These are phyloP conservation scores for Hyles euphorbiae DNA, from an alignment of 1,140 invertebrate genomes.

Conservation along the genomic window DNA sequence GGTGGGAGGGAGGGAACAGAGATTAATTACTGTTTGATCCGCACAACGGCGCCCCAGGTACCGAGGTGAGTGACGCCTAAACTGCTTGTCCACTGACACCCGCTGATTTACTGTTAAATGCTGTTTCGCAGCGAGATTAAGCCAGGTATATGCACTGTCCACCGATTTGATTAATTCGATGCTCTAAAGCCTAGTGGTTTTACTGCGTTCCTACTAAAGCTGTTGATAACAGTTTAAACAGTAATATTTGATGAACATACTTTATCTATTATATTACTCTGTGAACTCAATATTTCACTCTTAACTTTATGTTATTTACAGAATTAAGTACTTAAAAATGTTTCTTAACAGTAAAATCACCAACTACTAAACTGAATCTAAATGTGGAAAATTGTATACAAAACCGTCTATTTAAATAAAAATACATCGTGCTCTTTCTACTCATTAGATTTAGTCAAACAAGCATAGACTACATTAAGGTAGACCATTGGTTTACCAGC, in stretches of 20 bases:
- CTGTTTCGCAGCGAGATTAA: constrained; percentile 11
- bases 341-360: no score
- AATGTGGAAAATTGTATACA: no score
- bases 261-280: constrained; percentile 2
- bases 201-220: not conserved
- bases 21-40: constrained; percentile 62
- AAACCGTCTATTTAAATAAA: no score
- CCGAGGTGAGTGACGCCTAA: constrained; percentile 22
- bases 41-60: constrained; percentile 38
- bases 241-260: not conserved
- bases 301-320: no score
- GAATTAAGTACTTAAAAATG: no score
- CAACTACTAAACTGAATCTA: no score
- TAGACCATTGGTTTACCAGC: no score
- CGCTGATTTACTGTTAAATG: constrained; percentile 41
- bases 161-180: constrained; percentile 1
- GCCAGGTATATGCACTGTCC: not conserved
- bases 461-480: no score
- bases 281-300: no score
- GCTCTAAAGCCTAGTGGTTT: not conserved
- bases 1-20: constrained; percentile 19
- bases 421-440: no score
- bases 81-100: constrained; percentile 22
- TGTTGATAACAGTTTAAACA: not conserved
- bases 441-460: no score